These are phyloP conservation scores for Pheosia gnoma DNA, from an alignment of 2,888 invertebrate genomes.

Conservation along the genomic window DNA sequence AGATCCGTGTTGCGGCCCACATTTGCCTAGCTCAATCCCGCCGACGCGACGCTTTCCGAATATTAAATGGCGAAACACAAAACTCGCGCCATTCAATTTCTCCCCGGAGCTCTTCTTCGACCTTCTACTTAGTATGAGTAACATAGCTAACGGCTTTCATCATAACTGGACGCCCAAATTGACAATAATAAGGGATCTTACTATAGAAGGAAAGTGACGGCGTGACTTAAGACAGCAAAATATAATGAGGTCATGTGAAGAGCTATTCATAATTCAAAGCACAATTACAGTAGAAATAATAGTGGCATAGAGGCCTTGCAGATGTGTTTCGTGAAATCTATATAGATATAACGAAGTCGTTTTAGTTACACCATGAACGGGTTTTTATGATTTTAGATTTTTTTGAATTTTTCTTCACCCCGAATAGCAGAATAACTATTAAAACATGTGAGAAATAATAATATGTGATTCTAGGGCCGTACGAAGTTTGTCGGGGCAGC, in stretches of 20 bases:
- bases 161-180: constrained; percentile 41
- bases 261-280: not conserved
- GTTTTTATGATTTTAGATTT: no score
- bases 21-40: constrained; percentile 70
- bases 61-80: constrained; percentile 63
- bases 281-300: not conserved
- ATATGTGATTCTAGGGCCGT: no score
- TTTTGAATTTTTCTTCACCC: no score
- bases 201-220: constrained; percentile 40
- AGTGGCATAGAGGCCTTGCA: no score
- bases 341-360: no score
- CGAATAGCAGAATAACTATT: no score
- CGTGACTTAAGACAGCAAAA: constrained; percentile 31
- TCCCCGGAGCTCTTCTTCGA: constrained; percentile 51
- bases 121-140: constrained; percentile 52
- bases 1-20: constrained; percentile 75
- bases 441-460: no score
- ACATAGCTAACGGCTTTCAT: constrained; percentile 46
- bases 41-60: constrained; percentile 72
- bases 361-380: no score
- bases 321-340: no score
- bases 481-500: no score
- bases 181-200: constrained; percentile 35
- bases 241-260: constrained; percentile 3
- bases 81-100: constrained; percentile 68